A percentile compares a stretch with the other conserved stretches of the same genome.
These are phyloP conservation scores for Hylomyscus alleni DNA, from an alignment of 2,797 vertebrate genomes.

Conservation along the genomic window DNA sequence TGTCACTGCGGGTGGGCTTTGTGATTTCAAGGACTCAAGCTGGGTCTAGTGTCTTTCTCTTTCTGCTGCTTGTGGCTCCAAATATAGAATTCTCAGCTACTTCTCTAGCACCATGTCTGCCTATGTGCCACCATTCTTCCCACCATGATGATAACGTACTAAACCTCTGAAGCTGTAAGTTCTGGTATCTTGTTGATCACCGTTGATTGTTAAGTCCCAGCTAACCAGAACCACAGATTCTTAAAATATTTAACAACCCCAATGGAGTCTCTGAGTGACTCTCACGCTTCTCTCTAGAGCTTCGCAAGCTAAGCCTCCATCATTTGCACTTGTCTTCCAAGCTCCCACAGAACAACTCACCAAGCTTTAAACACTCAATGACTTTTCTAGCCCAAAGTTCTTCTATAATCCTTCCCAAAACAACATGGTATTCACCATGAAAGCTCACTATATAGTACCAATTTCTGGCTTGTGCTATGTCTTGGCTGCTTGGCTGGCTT, in stretches of 20 bases:
- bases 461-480: not conserved
- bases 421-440: not conserved
- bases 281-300: not conserved
- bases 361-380: not conserved
- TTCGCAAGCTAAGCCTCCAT: not conserved
- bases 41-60: too few species aligned
- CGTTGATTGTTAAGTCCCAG: too few species aligned
- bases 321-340: not conserved
- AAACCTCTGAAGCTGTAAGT: too few species aligned
- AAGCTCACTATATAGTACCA: not conserved
- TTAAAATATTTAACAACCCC: not conserved
- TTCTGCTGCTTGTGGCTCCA: too few species aligned
- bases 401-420: not conserved
- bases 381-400: not conserved
- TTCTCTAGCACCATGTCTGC: too few species aligned
- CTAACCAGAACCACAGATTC: not conserved
- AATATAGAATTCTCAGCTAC: too few species aligned
- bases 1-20: too few species aligned
- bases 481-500: too few species aligned
- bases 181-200: too few species aligned
- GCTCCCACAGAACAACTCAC: not conserved
- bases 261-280: not conserved
- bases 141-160: too few species aligned
- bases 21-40: too few species aligned
- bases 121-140: too few species aligned